Evolutionary conservation across 2,113 vertebrate species (phyloP), one percentile per base, ranked within the genome.

Genomic region (Atlantisia rogersi): DNA sequence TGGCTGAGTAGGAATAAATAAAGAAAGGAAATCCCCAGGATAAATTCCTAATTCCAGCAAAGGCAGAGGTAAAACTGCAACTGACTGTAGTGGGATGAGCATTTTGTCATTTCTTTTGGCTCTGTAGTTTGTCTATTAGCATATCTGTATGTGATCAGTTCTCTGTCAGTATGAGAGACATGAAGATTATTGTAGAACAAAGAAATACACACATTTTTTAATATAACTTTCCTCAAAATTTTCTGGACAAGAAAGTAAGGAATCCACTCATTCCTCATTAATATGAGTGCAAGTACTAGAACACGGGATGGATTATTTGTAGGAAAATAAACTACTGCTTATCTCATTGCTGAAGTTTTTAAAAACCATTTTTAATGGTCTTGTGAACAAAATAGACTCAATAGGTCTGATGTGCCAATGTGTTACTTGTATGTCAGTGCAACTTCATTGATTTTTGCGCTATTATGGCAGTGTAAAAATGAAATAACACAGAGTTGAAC

Each of bases 401-500:
- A 42, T 93, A 65, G 70, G 63, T 80, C 87, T 93, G 52, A 80
- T 77, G 59, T 90, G 75, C 59, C 84, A 79, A 50, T 82, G 65
- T 28, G 59, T 92, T 85, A 73, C 77, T 93, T 52, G 31, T 82
- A 44, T 52, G 90, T 74, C 80, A 68, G 77, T 77, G 86, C 46
- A 85, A 80, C 46, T 91, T 29, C 62, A 97, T 80, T 95, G 95
- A 96, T 94, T 94, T 96, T 86, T 84, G 15, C 79, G 77, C 62
- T 86, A 65, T 87, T 91, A 82, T 17, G 40, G 56, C 80, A 76
- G 71, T 8, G 37, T 77, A 91, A 90, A 95, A 95, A 94, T 67
- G 77, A 95, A 93, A 84, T 84, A 94, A 82, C 73, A 75, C 29
- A 44, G 74, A 28, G 24, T 77, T 78, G 78, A 80, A 91, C 74